Evolutionary conservation across 2,797 vertebrate species (phyloP), one percentile per base, ranked within the genome.

Genomic region (Urosaurus nigricauda): DNA sequence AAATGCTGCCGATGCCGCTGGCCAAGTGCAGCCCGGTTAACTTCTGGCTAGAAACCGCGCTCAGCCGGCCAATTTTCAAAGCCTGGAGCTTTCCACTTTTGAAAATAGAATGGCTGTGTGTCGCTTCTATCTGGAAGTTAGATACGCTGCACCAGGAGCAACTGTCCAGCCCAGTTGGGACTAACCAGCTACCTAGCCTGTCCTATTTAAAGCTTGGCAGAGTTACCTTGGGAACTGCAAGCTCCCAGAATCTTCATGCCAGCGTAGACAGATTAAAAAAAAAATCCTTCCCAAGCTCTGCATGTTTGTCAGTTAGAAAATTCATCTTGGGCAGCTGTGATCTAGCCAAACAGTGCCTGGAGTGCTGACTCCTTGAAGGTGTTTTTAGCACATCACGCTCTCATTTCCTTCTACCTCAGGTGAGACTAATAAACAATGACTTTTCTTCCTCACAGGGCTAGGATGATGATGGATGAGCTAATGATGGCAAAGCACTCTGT

Each of bases 391-490:
- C 63, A 63, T 37, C 65, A 35, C 32, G 60, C n/a, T 81, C 68
- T 84, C 24, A 37, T 81, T 82, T 75, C n/a, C 70, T 35, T 14
- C 12, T 82, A 53, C 84, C 71, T 47, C 58, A 21, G 79, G 43
- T 17, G 58, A 65, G 79, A 68, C 58, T 75, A 82, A 89, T 82
- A 77, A 82, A 77, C 65, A 68, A 65, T 3, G 79, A 77, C 56
- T 80, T 82, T 29, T 63, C 85, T 90, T 79, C 84, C 71, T 90
- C 19, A 12, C 26, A 85, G 71, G 87, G 40, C 58, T 65, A n/a
- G 75, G 87, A 53, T 24, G 56, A 63, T 83, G 87, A 83, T 37
- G 80, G 87, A 84, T 83, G 73, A 68, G 73, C 87, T 84, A 83
- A 88, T 88, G 87, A 88, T 78, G 53, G 73, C 60, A 84, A 88